phyloP scores from a whole-genome alignment of 2,113 vertebrate species.

The Loxodonta africana region DNA sequence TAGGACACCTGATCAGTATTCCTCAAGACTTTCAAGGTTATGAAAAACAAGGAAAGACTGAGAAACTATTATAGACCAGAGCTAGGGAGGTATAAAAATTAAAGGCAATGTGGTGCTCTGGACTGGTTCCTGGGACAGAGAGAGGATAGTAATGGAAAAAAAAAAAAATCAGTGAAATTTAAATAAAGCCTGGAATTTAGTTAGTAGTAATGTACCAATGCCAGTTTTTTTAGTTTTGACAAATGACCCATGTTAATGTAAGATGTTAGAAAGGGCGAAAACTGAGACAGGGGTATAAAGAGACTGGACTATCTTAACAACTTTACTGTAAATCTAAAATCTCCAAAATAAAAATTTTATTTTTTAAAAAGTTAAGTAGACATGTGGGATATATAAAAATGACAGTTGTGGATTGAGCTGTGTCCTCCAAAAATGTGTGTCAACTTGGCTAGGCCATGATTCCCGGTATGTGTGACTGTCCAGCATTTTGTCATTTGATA shows the following conservation, averaged over 20 bases:
- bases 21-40: background rate
- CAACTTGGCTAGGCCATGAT: no score
- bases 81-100: no score
- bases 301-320: background rate
- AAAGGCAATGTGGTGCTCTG: no score
- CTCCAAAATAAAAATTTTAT: background rate
- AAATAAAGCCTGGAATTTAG: background rate
- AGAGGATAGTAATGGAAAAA: background rate
- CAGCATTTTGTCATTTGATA: no score
- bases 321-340: background rate
- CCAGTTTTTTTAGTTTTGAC: background rate
- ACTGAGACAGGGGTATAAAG: background rate
- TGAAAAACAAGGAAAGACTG: no score
- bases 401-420: no score
- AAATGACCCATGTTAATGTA: background rate
- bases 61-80: no score
- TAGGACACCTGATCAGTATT: background rate
- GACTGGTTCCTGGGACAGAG: background rate
- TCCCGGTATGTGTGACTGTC: no score
- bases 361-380: background rate
- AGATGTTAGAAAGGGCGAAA: background rate
- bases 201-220: background rate
- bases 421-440: no score
- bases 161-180: background rate
- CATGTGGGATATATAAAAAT: background rate